Conservation (phyloP, 2,888 invertebrate genomes). For the Sicus ferrugineus region DNA sequence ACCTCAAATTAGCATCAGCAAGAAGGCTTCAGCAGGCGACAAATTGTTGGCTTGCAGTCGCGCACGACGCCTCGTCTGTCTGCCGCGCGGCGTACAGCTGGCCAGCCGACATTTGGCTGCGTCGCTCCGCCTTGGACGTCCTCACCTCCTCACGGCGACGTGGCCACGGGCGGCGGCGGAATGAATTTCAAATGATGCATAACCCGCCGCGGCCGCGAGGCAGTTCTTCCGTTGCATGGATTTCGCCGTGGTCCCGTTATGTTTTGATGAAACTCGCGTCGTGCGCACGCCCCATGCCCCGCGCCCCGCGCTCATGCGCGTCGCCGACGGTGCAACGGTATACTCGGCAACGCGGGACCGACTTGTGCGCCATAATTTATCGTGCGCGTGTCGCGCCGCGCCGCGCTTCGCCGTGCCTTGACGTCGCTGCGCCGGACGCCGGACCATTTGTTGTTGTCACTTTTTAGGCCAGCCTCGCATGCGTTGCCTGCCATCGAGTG, state of each 20-base stretch:
- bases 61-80: constrained; percentile 8
- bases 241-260: constrained; percentile 14
- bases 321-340: background rate
- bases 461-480: constrained; percentile 10
- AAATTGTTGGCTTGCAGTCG: constrained; percentile 24
- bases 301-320: background rate
- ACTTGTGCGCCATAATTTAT: background rate
- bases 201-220: background rate
- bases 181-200: background rate
- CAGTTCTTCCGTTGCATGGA: background rate
- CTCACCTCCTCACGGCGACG: constrained; percentile 10
- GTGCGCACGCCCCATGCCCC: background rate
- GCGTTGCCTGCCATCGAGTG: background rate
- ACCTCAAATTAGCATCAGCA: constrained; percentile 24
- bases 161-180: background rate
- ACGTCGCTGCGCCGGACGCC: background rate
- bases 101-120: constrained; percentile 14
- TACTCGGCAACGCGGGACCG: background rate
- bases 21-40: constrained; percentile 21
- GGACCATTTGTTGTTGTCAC: constrained; percentile 7
- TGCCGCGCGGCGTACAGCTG: background rate
- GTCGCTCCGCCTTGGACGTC: background rate
- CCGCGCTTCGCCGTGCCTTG: constrained; percentile 11
- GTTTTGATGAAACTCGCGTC: constrained; percentile 16
- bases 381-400: background rate